A percentile compares a stretch with the other conserved stretches of the same genome.
These are phyloP conservation scores for Poeciliopsis retropinna DNA, from an alignment of 2,113 vertebrate species.

Conservation along the genomic window DNA sequence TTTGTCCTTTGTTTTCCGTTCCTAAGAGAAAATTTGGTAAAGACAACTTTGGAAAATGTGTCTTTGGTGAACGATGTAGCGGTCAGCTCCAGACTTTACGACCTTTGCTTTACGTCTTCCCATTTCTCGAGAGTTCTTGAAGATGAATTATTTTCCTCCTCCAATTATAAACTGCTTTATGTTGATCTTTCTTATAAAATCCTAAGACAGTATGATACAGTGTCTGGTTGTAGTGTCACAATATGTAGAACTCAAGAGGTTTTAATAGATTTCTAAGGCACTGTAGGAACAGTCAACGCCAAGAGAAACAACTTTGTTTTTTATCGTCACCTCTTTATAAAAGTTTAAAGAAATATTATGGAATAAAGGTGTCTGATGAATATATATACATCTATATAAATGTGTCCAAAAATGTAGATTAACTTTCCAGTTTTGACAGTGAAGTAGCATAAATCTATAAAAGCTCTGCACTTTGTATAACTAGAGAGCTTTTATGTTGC, in stretches of 20 bases:
- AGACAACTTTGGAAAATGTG: no score
- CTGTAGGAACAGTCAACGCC: constrained; percentile 49
- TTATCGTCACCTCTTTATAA: constrained; percentile 47
- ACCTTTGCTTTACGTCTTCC: not conserved
- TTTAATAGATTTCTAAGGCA: not conserved
- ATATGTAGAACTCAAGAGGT: not conserved
- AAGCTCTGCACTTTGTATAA: constrained; percentile 26
- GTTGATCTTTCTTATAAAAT: not conserved
- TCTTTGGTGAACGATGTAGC: no score
- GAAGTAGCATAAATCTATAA: constrained; percentile 16
- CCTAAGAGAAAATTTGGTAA: not conserved
- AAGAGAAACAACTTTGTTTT: constrained; percentile 61
- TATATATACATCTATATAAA: constrained; percentile 21
- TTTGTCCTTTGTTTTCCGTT: not conserved
- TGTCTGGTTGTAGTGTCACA: not conserved
- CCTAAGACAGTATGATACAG: not conserved
- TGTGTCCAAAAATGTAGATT: constrained; percentile 14
- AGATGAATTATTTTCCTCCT: no score
- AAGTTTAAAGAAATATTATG: constrained; percentile 12
- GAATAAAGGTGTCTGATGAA: constrained; percentile 7
- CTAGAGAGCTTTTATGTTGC: constrained; percentile 24
- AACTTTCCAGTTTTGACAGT: constrained; percentile 26
- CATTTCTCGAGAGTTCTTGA: no score
- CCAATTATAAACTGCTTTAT: not conserved
- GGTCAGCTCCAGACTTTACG: not conserved